Conservation (phyloP, 2,888 invertebrate genomes). For the Leptopterna dolabrata region DNA sequence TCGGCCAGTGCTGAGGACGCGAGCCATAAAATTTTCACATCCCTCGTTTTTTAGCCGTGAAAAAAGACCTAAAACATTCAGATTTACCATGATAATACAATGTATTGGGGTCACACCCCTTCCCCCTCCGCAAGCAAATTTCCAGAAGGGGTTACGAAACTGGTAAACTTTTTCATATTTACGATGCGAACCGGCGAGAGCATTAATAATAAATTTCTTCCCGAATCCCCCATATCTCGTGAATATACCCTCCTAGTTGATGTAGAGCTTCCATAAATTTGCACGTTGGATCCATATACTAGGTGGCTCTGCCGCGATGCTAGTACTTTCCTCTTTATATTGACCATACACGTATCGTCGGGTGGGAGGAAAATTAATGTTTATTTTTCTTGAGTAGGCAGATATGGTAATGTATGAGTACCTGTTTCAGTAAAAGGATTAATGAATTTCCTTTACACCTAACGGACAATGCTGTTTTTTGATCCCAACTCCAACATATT, state of each 20-base stretch:
- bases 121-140: neutral
- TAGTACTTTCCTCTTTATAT: neutral
- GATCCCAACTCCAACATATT: no score
- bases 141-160: neutral
- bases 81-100: neutral
- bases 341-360: neutral
- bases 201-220: constrained; percentile 27
- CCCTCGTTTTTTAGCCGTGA: no score
- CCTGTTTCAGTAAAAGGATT: no score
- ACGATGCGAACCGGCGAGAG: neutral
- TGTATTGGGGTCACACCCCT: neutral
- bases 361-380: neutral
- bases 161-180: constrained; percentile 5
- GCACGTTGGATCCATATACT: constrained; percentile 14
- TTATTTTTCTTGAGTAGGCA: neutral
- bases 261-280: neutral
- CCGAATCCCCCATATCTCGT: constrained; percentile 8
- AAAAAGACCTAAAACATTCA: no score
- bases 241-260: constrained; percentile 2
- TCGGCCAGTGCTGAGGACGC: no score
- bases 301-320: neutral
- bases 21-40: neutral
- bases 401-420: no score
- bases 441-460: no score
- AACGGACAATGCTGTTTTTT: no score